Evolutionary conservation across 2,113 vertebrate genomes (phyloP).

Genomic region (Lota lota): DNA sequence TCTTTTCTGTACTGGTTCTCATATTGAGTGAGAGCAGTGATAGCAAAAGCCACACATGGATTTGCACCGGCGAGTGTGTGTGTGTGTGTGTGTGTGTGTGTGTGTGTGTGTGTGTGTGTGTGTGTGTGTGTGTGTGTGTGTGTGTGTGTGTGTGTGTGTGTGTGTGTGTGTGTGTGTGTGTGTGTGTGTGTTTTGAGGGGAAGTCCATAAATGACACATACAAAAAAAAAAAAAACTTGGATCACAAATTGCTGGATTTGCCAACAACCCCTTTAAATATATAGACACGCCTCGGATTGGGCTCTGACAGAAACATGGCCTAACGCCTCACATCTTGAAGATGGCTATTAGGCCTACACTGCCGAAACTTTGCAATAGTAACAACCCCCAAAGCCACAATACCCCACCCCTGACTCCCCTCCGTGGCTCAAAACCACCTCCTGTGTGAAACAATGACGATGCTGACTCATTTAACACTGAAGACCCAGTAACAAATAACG

Average conservation of each 20-base stretch:
- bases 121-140: no score
- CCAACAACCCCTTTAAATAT: background rate
- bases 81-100: no score
- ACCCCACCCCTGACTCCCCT: conserved; percentile 2
- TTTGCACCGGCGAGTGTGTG: no score
- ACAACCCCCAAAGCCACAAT: conserved; percentile 28
- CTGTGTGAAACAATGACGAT: conserved; percentile 28
- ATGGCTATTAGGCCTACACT: background rate
- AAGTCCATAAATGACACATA: conserved; percentile 1
- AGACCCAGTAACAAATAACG: background rate
- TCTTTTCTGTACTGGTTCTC: background rate
- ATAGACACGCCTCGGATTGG: background rate
- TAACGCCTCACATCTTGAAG: background rate
- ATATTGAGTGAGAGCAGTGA: background rate
- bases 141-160: no score
- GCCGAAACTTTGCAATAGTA: conserved; percentile 30
- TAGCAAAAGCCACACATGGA: background rate
- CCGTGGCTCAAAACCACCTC: conserved; percentile 35
- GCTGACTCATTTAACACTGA: background rate
- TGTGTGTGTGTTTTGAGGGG: conserved; percentile 1
- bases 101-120: no score
- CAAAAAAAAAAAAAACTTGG: background rate
- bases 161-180: no score
- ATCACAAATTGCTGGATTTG: background rate
- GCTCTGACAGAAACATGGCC: background rate